phyloP scores from a whole-genome alignment of 2,888 invertebrate species.

The Thysanoteuthis rhombus region DNA sequence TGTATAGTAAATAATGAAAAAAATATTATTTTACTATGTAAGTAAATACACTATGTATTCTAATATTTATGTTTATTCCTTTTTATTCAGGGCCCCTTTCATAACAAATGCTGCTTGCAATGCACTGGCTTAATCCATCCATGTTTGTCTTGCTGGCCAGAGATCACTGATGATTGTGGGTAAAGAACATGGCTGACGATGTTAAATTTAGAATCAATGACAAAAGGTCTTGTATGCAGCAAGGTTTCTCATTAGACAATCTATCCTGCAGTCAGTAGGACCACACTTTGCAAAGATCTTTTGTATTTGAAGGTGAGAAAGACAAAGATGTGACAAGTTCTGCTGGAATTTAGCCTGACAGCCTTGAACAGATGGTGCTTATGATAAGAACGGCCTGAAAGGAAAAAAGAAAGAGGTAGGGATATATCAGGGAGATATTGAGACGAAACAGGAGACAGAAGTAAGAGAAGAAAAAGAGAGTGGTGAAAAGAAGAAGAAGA shows the following conservation, averaged over 20 bases:
- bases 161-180: background rate
- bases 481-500: fast-evolving
- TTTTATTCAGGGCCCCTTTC: no score
- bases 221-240: background rate
- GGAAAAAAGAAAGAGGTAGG: background rate
- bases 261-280: no score
- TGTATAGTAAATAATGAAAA: no score
- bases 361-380: background rate
- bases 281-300: background rate
- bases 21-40: no score
- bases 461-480: background rate
- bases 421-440: no score
- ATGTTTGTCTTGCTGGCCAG: background rate
- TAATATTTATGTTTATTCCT: no score
- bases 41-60: no score
- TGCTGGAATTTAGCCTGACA: no score
- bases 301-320: background rate
- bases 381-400: background rate
- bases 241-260: background rate
- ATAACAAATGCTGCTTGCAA: no score
- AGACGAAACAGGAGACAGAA: background rate
- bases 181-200: background rate
- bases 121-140: no score
- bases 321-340: background rate
- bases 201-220: background rate